These are phyloP conservation scores for Idaea aversata DNA, from an alignment of 2,888 invertebrate genomes.

Conservation along the genomic window DNA sequence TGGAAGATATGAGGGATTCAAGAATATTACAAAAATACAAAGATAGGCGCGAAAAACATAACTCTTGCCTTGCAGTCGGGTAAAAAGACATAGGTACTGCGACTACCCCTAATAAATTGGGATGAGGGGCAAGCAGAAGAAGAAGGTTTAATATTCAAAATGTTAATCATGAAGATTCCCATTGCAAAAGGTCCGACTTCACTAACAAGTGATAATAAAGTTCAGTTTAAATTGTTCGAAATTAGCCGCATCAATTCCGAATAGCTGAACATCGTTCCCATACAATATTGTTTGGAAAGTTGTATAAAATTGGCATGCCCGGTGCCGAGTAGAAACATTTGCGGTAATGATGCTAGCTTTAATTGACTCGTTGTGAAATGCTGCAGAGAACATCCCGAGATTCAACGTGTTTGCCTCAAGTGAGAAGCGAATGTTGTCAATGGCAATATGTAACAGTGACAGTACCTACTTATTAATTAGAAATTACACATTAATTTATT, in stretches of 20 bases:
- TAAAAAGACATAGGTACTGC: too few species aligned
- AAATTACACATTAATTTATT: too few species aligned
- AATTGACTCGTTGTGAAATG: slow-evolving; percentile 71
- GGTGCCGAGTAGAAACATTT: slow-evolving; percentile 47
- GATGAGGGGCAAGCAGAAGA: too few species aligned
- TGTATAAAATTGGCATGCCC: slow-evolving; percentile 39
- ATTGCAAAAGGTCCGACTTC: neutral
- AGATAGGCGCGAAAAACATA: too few species aligned
- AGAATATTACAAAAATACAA: too few species aligned
- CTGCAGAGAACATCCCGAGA: slow-evolving; percentile 40
- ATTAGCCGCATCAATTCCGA: neutral
- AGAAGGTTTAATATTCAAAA: neutral
- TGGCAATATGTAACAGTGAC: neutral
- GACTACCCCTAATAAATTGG: too few species aligned
- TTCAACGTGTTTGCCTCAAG: slow-evolving; percentile 25
- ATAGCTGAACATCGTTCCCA: slow-evolving; percentile 13
- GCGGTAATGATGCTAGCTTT: slow-evolving; percentile 57
- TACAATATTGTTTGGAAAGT: slow-evolving; percentile 31
- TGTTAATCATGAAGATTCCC: neutral
- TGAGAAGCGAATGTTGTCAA: slow-evolving; percentile 33
- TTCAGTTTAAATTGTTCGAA: neutral
- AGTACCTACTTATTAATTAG: too few species aligned
- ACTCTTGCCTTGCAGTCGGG: too few species aligned
- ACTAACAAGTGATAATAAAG: slow-evolving; percentile 2
- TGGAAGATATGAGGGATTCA: too few species aligned